Base-by-base conservation (phyloP, 2,797 vertebrate species). In the Mionectes olivaceus region DNA sequence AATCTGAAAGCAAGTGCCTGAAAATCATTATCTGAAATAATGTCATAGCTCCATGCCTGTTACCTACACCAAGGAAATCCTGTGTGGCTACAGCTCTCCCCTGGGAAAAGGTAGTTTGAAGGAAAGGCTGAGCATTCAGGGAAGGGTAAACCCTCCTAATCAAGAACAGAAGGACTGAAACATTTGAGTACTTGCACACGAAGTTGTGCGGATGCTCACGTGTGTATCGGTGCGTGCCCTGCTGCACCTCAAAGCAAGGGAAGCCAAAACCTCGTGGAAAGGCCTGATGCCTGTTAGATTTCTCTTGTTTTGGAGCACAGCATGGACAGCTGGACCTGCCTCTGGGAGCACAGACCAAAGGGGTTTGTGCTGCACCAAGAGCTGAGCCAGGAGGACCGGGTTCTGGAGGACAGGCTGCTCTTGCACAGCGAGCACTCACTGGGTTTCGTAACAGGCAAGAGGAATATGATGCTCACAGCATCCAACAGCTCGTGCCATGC, bases 401-500 rank as follows among this genome's bases (percentile, higher is more conserved):
- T 32, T 46, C 27, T 6, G 30, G 44, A 76, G 43, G 53, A 60
- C 12, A 22, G 41, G 47, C 63, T 65, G 46, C 41, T 41, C 50
- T 39, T 1, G 0, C 27, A 10, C 24, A 49, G 43, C 1, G 1
- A 56, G 11, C 41, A 1, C 39, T 44, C 18, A 4, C 8, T 12
- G 67, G 43, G 33, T n/a, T 78, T 86, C 4, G 0, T 13, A 69
- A 70, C 11, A 23, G 28, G 35, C 19, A 55, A 22, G 39, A 56
- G 46, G 25, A 81, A 10, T 5, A 7, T 43, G 71, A 19, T 11
- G 30, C 47, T 44, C 39, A 3, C 43, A 23, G 27, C 32, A 41
- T 15, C 23, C 1, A 0, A 32, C 1, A 10, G 57, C 35, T 79
- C 12, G 2, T 4, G 19, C 18, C 37, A 32, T 1, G 3, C 39